A percentile compares a stretch with the other conserved stretches of the same genome.
Evolutionary conservation across 2,797 vertebrate species (phyloP).

Genomic region (Sarcoramphus papa): DNA sequence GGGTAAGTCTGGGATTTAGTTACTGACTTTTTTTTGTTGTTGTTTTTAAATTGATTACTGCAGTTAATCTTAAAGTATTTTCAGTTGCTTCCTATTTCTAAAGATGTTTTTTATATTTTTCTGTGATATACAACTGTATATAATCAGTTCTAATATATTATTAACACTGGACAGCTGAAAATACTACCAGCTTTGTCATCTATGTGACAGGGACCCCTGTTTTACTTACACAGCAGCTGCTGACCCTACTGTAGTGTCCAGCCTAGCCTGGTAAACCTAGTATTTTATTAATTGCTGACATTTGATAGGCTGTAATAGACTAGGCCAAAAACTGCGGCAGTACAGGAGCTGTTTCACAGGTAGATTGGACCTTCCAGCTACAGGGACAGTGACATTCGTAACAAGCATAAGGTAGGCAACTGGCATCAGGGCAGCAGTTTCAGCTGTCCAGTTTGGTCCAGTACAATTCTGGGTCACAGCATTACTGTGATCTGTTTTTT

Average conservation of each 20-base stretch:
- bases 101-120: background rate
- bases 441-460: background rate
- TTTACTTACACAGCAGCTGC: background rate
- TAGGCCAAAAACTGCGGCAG: background rate
- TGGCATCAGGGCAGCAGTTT: background rate
- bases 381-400: background rate
- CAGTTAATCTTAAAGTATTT: background rate
- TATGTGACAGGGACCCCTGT: background rate
- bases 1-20: conserved; percentile 74
- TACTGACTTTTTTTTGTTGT: background rate
- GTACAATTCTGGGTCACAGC: background rate
- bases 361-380: background rate
- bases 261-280: background rate
- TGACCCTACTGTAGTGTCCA: background rate
- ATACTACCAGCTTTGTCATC: background rate
- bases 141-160: background rate
- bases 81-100: background rate
- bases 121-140: background rate
- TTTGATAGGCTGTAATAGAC: background rate
- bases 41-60: background rate
- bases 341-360: background rate
- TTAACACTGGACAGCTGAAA: background rate
- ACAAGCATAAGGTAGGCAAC: background rate
- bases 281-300: background rate
- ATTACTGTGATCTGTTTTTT: background rate